Evolutionary conservation across 2,888 invertebrate genomes (phyloP).

Genomic region (Drosophila leonis): DNA sequence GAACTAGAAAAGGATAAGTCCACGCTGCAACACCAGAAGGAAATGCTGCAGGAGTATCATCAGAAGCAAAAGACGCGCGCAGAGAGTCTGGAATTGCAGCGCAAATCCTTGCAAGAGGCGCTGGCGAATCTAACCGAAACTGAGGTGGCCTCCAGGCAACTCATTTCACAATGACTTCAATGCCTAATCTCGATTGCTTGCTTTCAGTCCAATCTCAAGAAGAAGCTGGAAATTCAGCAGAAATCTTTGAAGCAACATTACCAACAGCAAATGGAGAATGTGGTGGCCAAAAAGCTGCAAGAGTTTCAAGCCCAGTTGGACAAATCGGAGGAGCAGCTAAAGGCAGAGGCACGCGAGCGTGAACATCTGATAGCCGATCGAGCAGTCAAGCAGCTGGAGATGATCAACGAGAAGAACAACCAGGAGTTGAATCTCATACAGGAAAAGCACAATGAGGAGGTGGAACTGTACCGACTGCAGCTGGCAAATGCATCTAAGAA

Average conservation of each 20-base stretch:
- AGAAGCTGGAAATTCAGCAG: slow-evolving; percentile 88
- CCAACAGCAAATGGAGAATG: slow-evolving; percentile 92
- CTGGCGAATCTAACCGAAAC: slow-evolving; percentile 86
- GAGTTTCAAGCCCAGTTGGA: slow-evolving; percentile 92
- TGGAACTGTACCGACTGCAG: slow-evolving; percentile 90
- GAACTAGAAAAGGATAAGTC: slow-evolving; percentile 88
- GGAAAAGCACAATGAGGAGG: slow-evolving; percentile 92
- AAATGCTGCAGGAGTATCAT: slow-evolving; percentile 86
- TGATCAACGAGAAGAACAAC: slow-evolving; percentile 90
- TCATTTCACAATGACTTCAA: too few species aligned
- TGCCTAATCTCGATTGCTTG: neutral
- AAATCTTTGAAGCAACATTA: slow-evolving; percentile 90
- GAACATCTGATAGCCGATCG: slow-evolving; percentile 90
- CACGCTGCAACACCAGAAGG: slow-evolving; percentile 86
- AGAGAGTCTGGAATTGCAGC: slow-evolving; percentile 87
- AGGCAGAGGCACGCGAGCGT: slow-evolving; percentile 88
- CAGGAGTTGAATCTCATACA: slow-evolving; percentile 91
- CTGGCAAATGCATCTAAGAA: slow-evolving; percentile 90
- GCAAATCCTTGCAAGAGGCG: slow-evolving; percentile 86
- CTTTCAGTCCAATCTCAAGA: slow-evolving; percentile 86
- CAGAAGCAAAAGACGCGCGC: slow-evolving; percentile 86
- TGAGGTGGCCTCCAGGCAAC: slow-evolving; percentile 86
- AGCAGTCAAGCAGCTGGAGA: slow-evolving; percentile 90
- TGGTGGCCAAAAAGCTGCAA: slow-evolving; percentile 90
- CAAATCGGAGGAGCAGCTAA: slow-evolving; percentile 88